These are phyloP conservation scores for Cliona cf. orientalis DNA, from an alignment of 37 sponge, comb jelly and placozoan species.

Conservation along the genomic window DNA sequence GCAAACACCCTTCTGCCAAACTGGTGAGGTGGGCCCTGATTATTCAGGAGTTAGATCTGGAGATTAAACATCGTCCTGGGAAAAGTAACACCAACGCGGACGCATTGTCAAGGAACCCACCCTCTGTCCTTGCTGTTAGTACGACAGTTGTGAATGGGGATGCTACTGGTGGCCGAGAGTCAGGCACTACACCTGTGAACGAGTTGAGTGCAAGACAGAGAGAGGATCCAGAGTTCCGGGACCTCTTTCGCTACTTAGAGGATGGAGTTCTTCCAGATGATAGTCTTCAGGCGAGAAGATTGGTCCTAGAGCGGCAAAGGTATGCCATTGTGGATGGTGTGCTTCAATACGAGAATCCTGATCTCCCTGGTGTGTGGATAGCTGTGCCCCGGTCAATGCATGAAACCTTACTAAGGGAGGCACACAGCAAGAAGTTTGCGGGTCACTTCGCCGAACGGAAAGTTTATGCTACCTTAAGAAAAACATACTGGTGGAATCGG, in stretches of 20 bases:
- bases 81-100: constrained; percentile 34
- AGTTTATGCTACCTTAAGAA: constrained; percentile 22
- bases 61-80: constrained; percentile 37
- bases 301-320: constrained; percentile 19
- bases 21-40: constrained; percentile 48
- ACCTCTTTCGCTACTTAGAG: not conserved
- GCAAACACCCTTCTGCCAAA: constrained; percentile 35
- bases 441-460: constrained; percentile 48
- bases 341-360: constrained; percentile 5
- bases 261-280: constrained; percentile 16
- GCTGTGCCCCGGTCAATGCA: constrained; percentile 3
- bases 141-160: too few relatives aligned
- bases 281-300: not conserved
- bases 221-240: constrained; percentile 6
- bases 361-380: constrained; percentile 5
- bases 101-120: constrained; percentile 19
- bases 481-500: constrained; percentile 31
- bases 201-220: not conserved
- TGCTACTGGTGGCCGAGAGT: too few relatives aligned
- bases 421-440: constrained; percentile 36
- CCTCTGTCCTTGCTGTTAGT: too few relatives aligned
- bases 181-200: too few relatives aligned
- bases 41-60: not conserved
- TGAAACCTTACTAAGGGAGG: constrained; percentile 1
- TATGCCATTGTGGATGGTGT: not conserved